These are phyloP conservation scores for Bovichtus variegatus DNA, from an alignment of 2,797 vertebrate genomes.

Conservation along the genomic window DNA sequence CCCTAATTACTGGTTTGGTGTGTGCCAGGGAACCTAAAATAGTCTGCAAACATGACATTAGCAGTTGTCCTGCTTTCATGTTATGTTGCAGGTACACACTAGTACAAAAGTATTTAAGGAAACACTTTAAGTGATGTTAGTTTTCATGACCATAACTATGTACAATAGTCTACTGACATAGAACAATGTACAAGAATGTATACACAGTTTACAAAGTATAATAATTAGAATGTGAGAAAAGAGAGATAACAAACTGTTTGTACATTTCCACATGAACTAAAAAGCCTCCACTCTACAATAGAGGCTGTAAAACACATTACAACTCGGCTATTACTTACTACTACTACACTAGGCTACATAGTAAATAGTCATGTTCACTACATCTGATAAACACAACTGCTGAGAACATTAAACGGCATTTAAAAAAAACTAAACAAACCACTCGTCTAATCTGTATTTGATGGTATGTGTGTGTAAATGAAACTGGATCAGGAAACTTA, in stretches of 20 bases:
- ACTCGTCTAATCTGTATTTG: background rate
- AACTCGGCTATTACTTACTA: background rate
- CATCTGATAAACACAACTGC: background rate
- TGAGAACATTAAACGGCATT: too few relatives aligned
- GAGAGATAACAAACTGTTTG: background rate
- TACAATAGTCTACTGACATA: too few relatives aligned
- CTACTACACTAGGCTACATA: background rate
- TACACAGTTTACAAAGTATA: too few relatives aligned
- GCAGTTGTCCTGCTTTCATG: too few relatives aligned
- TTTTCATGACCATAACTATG: too few relatives aligned
- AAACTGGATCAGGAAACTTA: slow-evolving; percentile 21
- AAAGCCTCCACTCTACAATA: background rate
- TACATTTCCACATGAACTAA: background rate
- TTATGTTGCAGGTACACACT: too few relatives aligned
- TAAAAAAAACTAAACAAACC: too few relatives aligned
- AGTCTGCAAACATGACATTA: too few relatives aligned
- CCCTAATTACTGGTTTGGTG: background rate
- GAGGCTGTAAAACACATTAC: background rate
- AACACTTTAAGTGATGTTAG: too few relatives aligned
- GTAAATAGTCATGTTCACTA: background rate
- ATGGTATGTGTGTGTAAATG: background rate
- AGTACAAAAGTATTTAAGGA: too few relatives aligned
- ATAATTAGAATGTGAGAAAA: background rate
- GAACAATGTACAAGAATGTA: too few relatives aligned
- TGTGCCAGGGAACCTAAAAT: background rate